Conservation (phyloP, 2,888 invertebrate genomes). For the Chloromyia formosa region DNA sequence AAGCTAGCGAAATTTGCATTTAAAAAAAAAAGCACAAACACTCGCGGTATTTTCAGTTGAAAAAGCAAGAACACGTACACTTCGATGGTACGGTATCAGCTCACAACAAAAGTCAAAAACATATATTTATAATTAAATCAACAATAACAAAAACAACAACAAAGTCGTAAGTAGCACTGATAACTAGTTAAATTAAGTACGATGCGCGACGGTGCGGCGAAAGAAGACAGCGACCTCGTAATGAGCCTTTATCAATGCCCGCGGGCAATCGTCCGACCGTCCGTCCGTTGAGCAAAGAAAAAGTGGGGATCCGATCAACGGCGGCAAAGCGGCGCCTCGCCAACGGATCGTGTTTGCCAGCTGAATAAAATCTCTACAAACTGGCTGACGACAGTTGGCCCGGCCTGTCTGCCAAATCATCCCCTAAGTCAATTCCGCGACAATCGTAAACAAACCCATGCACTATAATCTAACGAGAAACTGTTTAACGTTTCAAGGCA, state of each 20-base stretch:
- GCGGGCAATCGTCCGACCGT: background rate
- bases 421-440: background rate
- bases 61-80: too few relatives aligned
- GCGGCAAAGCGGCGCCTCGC: too few relatives aligned
- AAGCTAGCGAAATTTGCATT: background rate
- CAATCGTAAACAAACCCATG: constrained; percentile 12
- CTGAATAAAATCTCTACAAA: too few relatives aligned
- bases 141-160: constrained; percentile 13
- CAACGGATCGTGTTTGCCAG: too few relatives aligned
- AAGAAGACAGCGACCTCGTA: constrained; percentile 30
- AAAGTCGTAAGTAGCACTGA: constrained; percentile 2
- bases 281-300: too few relatives aligned
- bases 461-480: too few relatives aligned
- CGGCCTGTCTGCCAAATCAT: too few relatives aligned
- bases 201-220: background rate
- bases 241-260: constrained; percentile 36
- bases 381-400: too few relatives aligned
- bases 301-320: too few relatives aligned
- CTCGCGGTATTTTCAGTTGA: background rate
- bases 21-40: constrained; percentile 12
- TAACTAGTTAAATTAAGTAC: constrained; percentile 30
- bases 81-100: too few relatives aligned
- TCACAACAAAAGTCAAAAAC: too few relatives aligned
- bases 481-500: constrained; percentile 14
- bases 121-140: background rate